phyloP scores from a whole-genome alignment of 2,113 vertebrate species.

The Ammodytes marinus region DNA sequence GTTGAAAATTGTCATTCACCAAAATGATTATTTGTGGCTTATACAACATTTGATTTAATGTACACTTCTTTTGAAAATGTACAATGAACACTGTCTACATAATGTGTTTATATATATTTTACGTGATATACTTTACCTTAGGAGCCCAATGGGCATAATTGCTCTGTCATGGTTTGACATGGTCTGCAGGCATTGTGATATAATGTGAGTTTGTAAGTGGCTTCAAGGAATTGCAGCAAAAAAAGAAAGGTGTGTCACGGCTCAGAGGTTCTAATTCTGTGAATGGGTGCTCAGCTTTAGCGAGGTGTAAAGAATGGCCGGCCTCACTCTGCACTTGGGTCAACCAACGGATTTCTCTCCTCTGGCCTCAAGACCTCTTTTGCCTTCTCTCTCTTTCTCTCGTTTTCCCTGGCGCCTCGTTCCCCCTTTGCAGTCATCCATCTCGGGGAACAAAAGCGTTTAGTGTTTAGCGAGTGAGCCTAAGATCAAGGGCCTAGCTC shows the following conservation, averaged over 20 bases:
- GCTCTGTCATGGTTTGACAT: background rate
- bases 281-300: slow-evolving; percentile 40
- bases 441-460: slow-evolving; percentile 84
- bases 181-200: slow-evolving; percentile 15
- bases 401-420: slow-evolving; percentile 62
- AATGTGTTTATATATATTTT: background rate
- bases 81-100: background rate
- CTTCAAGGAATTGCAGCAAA: slow-evolving; percentile 8
- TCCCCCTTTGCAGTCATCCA: slow-evolving; percentile 76
- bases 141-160: background rate
- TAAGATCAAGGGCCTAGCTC: slow-evolving; percentile 86
- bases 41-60: slow-evolving; percentile 3
- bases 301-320: slow-evolving; percentile 55
- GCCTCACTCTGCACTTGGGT: slow-evolving; percentile 55
- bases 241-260: slow-evolving; percentile 29
- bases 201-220: background rate
- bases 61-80: background rate
- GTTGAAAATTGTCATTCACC: slow-evolving; percentile 29
- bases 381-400: slow-evolving; percentile 48
- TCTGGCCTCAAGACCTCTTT: slow-evolving; percentile 53
- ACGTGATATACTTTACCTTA: background rate
- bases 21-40: slow-evolving; percentile 6
- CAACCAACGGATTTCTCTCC: slow-evolving; percentile 73
- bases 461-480: slow-evolving; percentile 84
- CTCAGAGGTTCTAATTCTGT: slow-evolving; percentile 34